phyloP scores from a whole-genome alignment of 2,797 vertebrate species.

The Pipistrellus kuhlii region DNA sequence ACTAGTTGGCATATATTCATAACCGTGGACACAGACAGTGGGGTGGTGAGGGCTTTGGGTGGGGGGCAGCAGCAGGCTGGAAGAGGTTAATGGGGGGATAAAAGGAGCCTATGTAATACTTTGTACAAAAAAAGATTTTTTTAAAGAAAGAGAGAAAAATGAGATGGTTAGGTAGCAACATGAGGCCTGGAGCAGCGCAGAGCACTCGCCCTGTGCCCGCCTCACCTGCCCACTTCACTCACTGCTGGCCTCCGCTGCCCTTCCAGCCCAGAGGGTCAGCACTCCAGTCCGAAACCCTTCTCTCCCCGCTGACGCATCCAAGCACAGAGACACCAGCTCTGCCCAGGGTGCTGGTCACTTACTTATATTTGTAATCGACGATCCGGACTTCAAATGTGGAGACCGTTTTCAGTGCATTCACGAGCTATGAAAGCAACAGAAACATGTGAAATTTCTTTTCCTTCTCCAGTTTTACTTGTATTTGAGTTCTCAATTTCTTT shows the following conservation, averaged over 20 bases:
- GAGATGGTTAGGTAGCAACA: neutral
- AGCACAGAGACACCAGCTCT: neutral
- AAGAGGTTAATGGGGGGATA: too few relatives aligned
- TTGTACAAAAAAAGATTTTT: too few relatives aligned
- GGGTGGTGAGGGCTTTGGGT: too few relatives aligned
- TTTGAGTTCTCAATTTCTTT: too few relatives aligned
- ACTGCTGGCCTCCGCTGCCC: neutral
- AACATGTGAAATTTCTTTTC: constrained; percentile 19
- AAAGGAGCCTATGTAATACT: too few relatives aligned
- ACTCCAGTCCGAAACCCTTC: neutral
- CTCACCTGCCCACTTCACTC: neutral
- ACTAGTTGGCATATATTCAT: too few relatives aligned
- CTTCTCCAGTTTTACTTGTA: constrained; percentile 24
- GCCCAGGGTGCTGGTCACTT: constrained; percentile 78
- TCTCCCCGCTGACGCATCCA: neutral
- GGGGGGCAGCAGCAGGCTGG: too few relatives aligned
- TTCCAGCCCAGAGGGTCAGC: neutral
- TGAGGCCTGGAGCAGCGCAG: neutral
- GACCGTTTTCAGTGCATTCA: constrained; percentile 94
- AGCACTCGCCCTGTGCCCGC: rapidly evolving
- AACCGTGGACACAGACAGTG: too few relatives aligned
- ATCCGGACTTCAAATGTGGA: constrained; percentile 94
- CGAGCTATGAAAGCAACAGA: constrained; percentile 88
- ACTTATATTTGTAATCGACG: constrained; percentile 99
- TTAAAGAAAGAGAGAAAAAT: neutral